Evolutionary conservation across 2,888 invertebrate genomes (phyloP), one percentile per base, ranked within the genome.

Genomic region (Ectropis crepuscularia): DNA sequence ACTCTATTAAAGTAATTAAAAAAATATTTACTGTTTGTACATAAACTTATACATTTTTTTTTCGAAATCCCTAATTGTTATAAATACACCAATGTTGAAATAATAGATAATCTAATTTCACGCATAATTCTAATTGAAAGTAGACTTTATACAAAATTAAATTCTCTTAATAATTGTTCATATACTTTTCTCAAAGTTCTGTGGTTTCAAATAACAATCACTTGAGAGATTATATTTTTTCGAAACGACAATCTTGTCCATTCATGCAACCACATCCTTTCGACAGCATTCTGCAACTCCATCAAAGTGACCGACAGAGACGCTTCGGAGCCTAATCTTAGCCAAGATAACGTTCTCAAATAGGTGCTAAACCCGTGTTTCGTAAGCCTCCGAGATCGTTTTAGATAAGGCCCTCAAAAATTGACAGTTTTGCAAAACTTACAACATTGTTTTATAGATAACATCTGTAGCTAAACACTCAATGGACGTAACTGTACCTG

Each of bases 401-500:
- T 71, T 58, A 73, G 72, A 81, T 77, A 79, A 78, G 57, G 57
- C 67, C 67, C 72, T 68, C 65, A 71, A 76, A 75, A 55, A 58
- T 58, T 78, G 79, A 70, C 81, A 84, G 83, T 85, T 87, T 28
- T 86, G 83, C 86, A 80, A 88, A 85, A 82, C 85, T 83, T 79
- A 82, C 76, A 78, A 86, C 80, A 86, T 90, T 91, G 91, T 92
- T 89, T 90, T 87, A 88, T 69, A 82, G 92, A 92, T 87, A 90
- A 78, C 88, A 91, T 91, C 90, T 87, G 84, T 78, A 75, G 73
- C 76, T 73, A 72, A 78, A 78, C 79, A 75, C 85, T 90, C 87
- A 90, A 90, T 90, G 88, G 85, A 77, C 79, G 81, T 90, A 90
- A 92, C 90, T 87, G 91, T 92, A 89, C 85, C 87, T 88, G 84